Evolutionary conservation across 2,888 invertebrate genomes (phyloP).

Genomic region (Odontomyia ornata): DNA sequence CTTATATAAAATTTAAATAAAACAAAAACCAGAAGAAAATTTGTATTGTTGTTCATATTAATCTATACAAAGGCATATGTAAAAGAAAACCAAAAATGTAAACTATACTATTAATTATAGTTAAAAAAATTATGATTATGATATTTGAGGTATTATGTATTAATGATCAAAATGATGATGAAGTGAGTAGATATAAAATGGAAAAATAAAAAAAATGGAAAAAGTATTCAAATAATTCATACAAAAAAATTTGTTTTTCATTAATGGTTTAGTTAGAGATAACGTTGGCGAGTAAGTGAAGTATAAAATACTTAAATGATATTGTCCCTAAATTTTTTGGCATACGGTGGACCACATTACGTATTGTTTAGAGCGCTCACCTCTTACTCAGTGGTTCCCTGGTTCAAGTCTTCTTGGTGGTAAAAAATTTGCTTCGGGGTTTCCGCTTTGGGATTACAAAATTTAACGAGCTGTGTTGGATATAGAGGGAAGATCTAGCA

Average conservation of each 20-base stretch:
- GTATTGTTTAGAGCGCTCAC: no score
- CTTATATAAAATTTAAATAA: background rate
- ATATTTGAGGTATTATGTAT: slow-evolving; percentile 34
- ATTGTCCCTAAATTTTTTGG: no score
- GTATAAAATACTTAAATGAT: no score
- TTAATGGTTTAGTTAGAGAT: background rate
- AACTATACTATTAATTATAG: slow-evolving; percentile 25
- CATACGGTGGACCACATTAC: no score
- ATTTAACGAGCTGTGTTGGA: no score
- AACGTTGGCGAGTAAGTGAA: background rate
- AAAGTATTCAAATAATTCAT: slow-evolving; percentile 1
- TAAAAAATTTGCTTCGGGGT: no score
- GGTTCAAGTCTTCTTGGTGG: no score
- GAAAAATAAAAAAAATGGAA: slow-evolving; percentile 3
- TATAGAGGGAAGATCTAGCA: no score
- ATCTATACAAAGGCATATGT: slow-evolving; percentile 21
- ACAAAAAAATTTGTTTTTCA: background rate
- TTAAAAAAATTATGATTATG: slow-evolving; percentile 12
- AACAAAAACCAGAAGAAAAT: slow-evolving; percentile 13
- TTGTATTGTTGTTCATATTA: slow-evolving; percentile 46
- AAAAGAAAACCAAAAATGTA: slow-evolving; percentile 5
- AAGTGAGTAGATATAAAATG: background rate
- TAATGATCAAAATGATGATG: background rate
- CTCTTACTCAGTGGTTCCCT: no score
- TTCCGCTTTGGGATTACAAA: no score